Percentiles rank a stretch among this genome's conserved stretches.
These are phyloP conservation scores for Ptychochromis oligacanthus DNA, from an alignment of 2,113 vertebrate species.

Conservation along the genomic window DNA sequence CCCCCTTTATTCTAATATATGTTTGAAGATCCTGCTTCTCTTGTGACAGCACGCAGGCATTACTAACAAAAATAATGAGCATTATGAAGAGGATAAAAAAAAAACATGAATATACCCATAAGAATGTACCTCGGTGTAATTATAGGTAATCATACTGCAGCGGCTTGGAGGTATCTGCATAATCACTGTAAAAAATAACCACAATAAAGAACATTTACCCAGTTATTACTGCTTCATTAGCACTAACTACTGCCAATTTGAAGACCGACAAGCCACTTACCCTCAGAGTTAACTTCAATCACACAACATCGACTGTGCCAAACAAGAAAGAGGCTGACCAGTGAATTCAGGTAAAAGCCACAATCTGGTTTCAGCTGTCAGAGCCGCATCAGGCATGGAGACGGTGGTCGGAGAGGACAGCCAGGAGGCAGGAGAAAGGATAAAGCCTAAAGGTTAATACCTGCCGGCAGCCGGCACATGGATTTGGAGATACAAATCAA, in stretches of 20 bases:
- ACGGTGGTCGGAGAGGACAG: neutral
- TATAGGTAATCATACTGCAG: slow-evolving; percentile 53
- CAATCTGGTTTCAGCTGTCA: slow-evolving; percentile 10
- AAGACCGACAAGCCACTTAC: slow-evolving; percentile 42
- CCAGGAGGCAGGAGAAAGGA: slow-evolving; percentile 9
- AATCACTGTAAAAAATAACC: slow-evolving; percentile 45
- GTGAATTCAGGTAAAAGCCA: slow-evolving; percentile 15
- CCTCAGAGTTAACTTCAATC: slow-evolving; percentile 37
- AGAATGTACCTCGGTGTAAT: slow-evolving; percentile 41
- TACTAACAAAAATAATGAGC: slow-evolving; percentile 50
- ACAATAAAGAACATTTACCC: slow-evolving; percentile 36
- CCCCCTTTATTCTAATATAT: slow-evolving; percentile 37
- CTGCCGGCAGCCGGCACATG: slow-evolving; percentile 11
- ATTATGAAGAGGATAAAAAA: slow-evolving; percentile 17
- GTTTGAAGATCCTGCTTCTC: slow-evolving; percentile 48
- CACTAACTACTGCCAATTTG: slow-evolving; percentile 51
- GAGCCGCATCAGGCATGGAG: slow-evolving; percentile 16
- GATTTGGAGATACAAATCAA: slow-evolving; percentile 60
- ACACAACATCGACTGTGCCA: slow-evolving; percentile 8
- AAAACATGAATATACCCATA: slow-evolving; percentile 3
- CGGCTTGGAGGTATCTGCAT: slow-evolving; percentile 27
- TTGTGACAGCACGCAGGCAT: slow-evolving; percentile 47
- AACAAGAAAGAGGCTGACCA: slow-evolving; percentile 24
- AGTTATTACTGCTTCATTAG: slow-evolving; percentile 61
- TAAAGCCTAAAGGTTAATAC: slow-evolving; percentile 64